Evolutionary conservation across 2,113 vertebrate genomes (phyloP).

Genomic region (Pitta sordida): DNA sequence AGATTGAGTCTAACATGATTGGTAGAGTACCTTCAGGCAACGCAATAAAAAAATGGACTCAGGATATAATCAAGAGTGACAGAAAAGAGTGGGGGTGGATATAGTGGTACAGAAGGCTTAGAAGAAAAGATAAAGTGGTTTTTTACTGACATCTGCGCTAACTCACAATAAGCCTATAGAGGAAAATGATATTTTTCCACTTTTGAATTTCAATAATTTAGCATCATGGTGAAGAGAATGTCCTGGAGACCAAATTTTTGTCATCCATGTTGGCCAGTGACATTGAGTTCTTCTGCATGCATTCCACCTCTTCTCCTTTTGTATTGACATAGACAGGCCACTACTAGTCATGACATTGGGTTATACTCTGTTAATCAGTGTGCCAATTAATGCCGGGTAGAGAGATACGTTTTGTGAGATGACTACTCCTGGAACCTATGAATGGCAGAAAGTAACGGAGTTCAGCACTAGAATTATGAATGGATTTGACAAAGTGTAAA

Average conservation of each 20-base stretch:
- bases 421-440: not conserved
- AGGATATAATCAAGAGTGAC: not conserved
- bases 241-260: not conserved
- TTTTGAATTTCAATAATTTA: not conserved
- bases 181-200: not conserved
- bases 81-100: not conserved
- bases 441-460: not conserved
- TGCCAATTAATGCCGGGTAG: not conserved
- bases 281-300: not conserved
- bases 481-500: not conserved
- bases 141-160: constrained; percentile 12
- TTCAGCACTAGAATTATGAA: not conserved
- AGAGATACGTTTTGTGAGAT: not conserved
- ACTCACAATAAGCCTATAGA: not conserved
- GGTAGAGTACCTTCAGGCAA: not conserved
- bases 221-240: not conserved
- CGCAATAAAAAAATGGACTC: not conserved
- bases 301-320: not conserved
- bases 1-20: not conserved
- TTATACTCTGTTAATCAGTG: not conserved
- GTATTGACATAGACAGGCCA: not conserved
- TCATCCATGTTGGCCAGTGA: not conserved
- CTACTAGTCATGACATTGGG: not conserved
- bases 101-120: not conserved
- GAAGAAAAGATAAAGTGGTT: not conserved